These are phyloP conservation scores for Pelochelys cantorii DNA, from an alignment of 2,797 vertebrate genomes.

Conservation along the genomic window DNA sequence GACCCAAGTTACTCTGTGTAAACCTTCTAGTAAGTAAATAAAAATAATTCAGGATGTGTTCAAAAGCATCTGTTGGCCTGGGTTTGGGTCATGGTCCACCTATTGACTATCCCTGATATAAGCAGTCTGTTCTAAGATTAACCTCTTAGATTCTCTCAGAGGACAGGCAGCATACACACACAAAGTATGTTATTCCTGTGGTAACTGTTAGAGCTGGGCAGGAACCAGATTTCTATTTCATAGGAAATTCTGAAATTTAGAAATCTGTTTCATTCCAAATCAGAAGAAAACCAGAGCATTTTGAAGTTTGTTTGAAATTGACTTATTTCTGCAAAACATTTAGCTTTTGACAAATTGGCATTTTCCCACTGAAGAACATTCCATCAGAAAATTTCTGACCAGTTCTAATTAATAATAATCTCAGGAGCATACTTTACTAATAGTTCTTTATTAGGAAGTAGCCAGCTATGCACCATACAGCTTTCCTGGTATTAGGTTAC, in stretches of 20 bases:
- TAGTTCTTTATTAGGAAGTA: not conserved
- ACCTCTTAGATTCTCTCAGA: not conserved
- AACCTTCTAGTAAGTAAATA: not conserved
- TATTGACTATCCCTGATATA: not conserved
- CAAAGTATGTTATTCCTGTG: not conserved
- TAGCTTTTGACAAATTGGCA: not conserved
- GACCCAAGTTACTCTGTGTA: too few species aligned
- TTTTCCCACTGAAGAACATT: not conserved
- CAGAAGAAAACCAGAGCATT: not conserved
- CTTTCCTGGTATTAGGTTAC: not conserved
- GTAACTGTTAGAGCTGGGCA: not conserved
- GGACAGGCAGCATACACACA: not conserved
- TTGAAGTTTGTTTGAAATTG: not conserved
- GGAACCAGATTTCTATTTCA: not conserved
- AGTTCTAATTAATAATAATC: not conserved
- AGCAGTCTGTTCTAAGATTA: not conserved
- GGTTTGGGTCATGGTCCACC: not conserved
- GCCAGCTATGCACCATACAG: not conserved
- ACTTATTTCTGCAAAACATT: accelerated
- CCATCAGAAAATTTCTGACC: not conserved
- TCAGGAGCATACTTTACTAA: accelerated
- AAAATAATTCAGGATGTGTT: not conserved
- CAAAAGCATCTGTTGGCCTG: not conserved
- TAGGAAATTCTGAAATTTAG: not conserved
- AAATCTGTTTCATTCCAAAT: not conserved